Base-by-base conservation (phyloP, 2,888 invertebrate species). In the Melanotus villosus region DNA sequence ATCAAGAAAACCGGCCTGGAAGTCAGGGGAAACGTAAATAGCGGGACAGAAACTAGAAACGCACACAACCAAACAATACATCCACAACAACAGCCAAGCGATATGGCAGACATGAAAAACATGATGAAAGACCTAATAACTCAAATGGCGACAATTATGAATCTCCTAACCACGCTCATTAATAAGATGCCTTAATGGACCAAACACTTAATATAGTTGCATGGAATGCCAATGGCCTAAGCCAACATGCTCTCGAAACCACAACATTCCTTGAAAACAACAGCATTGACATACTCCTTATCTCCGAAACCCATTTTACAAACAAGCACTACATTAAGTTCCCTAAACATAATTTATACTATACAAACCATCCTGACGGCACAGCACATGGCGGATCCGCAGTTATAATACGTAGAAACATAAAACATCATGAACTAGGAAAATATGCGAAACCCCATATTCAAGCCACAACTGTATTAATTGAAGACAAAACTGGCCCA, bases 151-250 rank as follows among this genome's bases (percentile, higher is more conserved):
- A 58, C 38, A 4, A 58, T 58, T 10, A 56, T 56, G 56, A 34
- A 56, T 32, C 12, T 32, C 18, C 32, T 56, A n/a, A n/a, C n/a
- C n/a, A n/a, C n/a, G n/a, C n/a, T n/a, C n/a, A n/a, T n/a, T n/a
- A n/a, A n/a, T n/a, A n/a, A n/a, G n/a, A n/a, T n/a, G n/a, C n/a
- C n/a, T n/a, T n/a, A n/a, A n/a, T n/a, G n/a, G n/a, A n/a, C 7
- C 34, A 32, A 18, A 5, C 16, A 34, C 16, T 56, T 26, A 56
- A 56, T 6, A 56, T 56, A 10, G 38, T 14, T 21, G 36, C 57
- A n/a, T 57, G 36, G 57, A 57, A 57, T n/a, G 57, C 36, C 57
- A 57, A 57, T 34, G 57, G 57, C 12, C 45, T 45, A n/a, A 19
- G 21, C 21, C 45, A 45, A 45, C 21, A 45, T 21, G 45, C 45